These are phyloP conservation scores for Sphenodon punctatus DNA, from an alignment of 2,797 vertebrate genomes.

Conservation along the genomic window DNA sequence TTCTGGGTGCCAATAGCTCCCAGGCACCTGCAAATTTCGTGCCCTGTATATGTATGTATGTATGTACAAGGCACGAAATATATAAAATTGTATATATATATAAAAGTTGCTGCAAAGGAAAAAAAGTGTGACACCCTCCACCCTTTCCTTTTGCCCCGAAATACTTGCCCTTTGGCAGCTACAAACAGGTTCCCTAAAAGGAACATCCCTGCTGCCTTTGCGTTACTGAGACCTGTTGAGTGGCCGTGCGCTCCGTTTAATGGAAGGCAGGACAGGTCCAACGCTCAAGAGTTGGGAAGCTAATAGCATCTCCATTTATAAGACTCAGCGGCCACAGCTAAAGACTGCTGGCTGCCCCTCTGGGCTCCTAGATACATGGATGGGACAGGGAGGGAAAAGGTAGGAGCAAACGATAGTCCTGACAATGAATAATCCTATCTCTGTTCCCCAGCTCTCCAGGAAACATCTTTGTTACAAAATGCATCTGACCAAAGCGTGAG, in stretches of 20 bases:
- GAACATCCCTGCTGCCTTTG: neutral
- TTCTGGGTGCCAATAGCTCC: no score
- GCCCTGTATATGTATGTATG: no score
- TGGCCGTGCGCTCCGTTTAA: neutral
- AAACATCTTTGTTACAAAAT: neutral
- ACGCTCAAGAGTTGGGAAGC: no score
- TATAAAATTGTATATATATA: no score
- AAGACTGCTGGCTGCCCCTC: neutral
- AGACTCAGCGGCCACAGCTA: no score
- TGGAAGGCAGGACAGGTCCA: no score
- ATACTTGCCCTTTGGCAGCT: constrained; percentile 29
- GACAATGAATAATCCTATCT: neutral
- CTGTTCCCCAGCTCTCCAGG: no score
- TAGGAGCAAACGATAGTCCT: neutral
- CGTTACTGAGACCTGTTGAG: neutral
- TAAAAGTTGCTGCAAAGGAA: constrained; percentile 26
- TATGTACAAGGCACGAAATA: no score
- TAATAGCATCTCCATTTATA: no score
- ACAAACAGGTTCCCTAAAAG: no score
- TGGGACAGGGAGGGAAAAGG: neutral
- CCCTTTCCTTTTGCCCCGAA: neutral
- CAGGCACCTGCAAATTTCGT: no score
- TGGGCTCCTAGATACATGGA: neutral
- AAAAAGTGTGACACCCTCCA: constrained; percentile 52
- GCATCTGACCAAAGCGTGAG: neutral